Evolutionary conservation across 2,888 invertebrate genomes (phyloP).

Genomic region (Sesia bembeciformis): DNA sequence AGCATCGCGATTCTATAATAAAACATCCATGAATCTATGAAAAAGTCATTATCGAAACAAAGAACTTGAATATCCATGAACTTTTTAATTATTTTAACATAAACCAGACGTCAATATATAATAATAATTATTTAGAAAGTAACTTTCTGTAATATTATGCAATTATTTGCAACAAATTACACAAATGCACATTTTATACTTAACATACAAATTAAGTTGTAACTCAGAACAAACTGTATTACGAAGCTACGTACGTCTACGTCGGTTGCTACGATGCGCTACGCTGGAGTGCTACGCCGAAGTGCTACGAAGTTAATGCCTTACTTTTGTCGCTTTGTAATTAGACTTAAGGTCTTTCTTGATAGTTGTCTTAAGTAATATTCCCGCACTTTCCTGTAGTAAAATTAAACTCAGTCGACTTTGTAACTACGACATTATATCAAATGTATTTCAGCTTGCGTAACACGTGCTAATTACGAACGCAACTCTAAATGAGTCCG

Average conservation of each 20-base stretch:
- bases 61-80: no score
- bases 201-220: conserved; percentile 23
- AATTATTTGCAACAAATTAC: neutral
- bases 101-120: no score
- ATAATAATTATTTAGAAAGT: no score
- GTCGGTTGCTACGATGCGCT: conserved; percentile 12
- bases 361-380: conserved; percentile 23
- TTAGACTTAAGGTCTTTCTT: conserved; percentile 27
- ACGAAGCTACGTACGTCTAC: conserved; percentile 14
- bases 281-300: conserved; percentile 10
- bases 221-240: conserved; percentile 29
- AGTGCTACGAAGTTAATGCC: conserved; percentile 19
- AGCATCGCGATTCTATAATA: no score
- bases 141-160: neutral
- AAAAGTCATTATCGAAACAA: no score
- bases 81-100: no score
- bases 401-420: neutral
- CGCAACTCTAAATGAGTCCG: no score
- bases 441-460: neutral
- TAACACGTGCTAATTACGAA: no score
- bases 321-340: conserved; percentile 35
- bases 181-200: conserved; percentile 1
- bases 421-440: neutral
- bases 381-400: conserved; percentile 21
- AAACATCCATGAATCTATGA: no score